Evolutionary conservation across 2,113 vertebrate species (phyloP).

Genomic region (Nothoprocta pentlandii): DNA sequence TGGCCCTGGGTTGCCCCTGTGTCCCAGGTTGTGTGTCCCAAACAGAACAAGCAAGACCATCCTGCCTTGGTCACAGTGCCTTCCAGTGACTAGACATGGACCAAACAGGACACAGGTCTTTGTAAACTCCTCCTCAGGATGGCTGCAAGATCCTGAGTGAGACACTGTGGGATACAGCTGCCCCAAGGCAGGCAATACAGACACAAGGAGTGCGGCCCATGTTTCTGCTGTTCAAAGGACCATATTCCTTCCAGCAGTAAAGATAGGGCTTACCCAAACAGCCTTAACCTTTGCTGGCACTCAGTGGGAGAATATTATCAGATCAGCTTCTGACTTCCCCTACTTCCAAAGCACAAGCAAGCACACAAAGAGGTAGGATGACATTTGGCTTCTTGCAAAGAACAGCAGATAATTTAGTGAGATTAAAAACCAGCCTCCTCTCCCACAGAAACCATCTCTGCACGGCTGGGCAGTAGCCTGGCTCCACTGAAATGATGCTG

Average conservation of each 20-base stretch:
- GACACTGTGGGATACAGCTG: neutral
- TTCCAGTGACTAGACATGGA: neutral
- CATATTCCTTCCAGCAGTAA: neutral
- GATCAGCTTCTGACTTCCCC: conserved; percentile 24
- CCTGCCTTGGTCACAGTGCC: neutral
- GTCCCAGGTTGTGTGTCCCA: too few relatives aligned
- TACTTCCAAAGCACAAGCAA: conserved; percentile 27
- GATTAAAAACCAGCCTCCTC: conserved; percentile 25
- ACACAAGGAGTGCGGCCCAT: neutral
- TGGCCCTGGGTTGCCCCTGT: neutral
- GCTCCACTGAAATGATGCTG: neutral
- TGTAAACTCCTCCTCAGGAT: neutral
- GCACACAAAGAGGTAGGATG: conserved; percentile 27
- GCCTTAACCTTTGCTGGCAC: neutral
- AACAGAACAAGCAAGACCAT: neutral
- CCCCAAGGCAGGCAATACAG: neutral
- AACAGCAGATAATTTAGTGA: conserved; percentile 38
- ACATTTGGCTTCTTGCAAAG: conserved; percentile 54
- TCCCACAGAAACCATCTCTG: neutral
- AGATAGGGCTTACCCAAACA: neutral
- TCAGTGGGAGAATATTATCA: neutral
- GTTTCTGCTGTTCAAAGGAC: neutral
- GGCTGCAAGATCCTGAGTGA: neutral
- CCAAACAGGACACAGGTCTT: neutral
- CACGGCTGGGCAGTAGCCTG: neutral